Base-by-base conservation (phyloP, 2,797 vertebrate species). In the Triplophysa yarkandensis region DNA sequence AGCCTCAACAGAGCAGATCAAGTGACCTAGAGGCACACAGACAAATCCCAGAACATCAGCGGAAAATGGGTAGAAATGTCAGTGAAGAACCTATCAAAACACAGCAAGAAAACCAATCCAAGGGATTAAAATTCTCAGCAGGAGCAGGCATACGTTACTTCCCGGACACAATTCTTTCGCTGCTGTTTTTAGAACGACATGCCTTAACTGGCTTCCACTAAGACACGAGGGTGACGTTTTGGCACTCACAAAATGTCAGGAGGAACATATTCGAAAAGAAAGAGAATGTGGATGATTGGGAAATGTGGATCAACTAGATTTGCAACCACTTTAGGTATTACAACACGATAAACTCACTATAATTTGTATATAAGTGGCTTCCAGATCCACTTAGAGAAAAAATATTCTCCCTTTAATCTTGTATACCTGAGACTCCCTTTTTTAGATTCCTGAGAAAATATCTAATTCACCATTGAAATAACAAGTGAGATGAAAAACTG, bases 1-100 rank as follows among this genome's bases (percentile, higher is more conserved):
- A 52, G 50, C 50, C 1, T 54, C 23, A 25, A n/a, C 48, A 21
- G 32, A 43, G 25, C 25, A 2, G 23, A 21, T 63, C 44, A 3
- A 48, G 41, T 21, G 41, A 25, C 23, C 36, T 43, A 19, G 25
- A 73, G 48, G 36, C 71, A 55, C 21, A 64, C 70, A 54, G 14
- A 63, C 23, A 52, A 48, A 43, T 64, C 50, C 48, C 36, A 34
- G 14, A 65, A 36, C 48, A 64, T 54, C 32, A 43, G 46, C 14
- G 23, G 16, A 54, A 71, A 54, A 54, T 52, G 27, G 50, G 11
- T 54, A 54, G 23, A 54, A 54, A 55, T 28, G 52, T 72, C 36
- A 55, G 14, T 62, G 9, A 36, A 7, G 7, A 43, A 43, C 23
- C 36, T 32, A 16, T 63, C 17, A 46, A 21, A 23, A 21, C 23